These are phyloP conservation scores for Pseudolycoriella hygida DNA, from an alignment of 2,888 invertebrate species.

Conservation along the genomic window DNA sequence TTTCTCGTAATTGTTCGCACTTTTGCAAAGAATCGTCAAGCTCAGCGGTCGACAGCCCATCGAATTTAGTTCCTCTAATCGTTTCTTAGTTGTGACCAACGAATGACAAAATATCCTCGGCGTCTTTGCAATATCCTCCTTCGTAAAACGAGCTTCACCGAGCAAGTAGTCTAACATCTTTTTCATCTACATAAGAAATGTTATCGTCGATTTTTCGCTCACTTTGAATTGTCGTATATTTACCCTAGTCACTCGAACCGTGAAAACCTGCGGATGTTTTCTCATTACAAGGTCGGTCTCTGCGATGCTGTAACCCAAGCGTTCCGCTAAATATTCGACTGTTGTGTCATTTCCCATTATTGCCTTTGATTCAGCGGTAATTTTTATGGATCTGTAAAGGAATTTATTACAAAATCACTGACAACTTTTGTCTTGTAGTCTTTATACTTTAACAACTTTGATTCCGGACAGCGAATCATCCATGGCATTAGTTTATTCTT, in stretches of 20 bases:
- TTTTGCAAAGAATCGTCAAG: constrained; percentile 37
- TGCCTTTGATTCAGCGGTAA: constrained; percentile 23
- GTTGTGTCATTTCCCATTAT: constrained; percentile 35
- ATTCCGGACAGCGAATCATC: constrained; percentile 45
- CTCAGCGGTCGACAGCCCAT: constrained; percentile 31
- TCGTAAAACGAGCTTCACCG: constrained; percentile 32
- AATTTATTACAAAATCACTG: constrained; percentile 4
- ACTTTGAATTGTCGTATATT: too few species aligned
- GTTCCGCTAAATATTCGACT: constrained; percentile 34
- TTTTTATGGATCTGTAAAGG: constrained; percentile 20
- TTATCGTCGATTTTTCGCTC: too few species aligned
- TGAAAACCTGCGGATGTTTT: constrained; percentile 34
- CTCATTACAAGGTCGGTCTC: constrained; percentile 32
- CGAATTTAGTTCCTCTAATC: constrained; percentile 32
- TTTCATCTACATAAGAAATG: too few species aligned
- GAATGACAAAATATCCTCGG: constrained; percentile 38
- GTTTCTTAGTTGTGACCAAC: constrained; percentile 34
- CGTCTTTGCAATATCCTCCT: constrained; percentile 34
- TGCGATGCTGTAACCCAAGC: constrained; percentile 31
- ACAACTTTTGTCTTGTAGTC: background rate
- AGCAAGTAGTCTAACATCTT: constrained; percentile 38
- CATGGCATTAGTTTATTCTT: constrained; percentile 41
- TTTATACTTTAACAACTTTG: constrained; percentile 34
- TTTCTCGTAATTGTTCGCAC: constrained; percentile 35
- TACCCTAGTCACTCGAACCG: constrained; percentile 39